phyloP scores from a whole-genome alignment of 2,888 invertebrate genomes.

The Cataglyphis albicans region DNA sequence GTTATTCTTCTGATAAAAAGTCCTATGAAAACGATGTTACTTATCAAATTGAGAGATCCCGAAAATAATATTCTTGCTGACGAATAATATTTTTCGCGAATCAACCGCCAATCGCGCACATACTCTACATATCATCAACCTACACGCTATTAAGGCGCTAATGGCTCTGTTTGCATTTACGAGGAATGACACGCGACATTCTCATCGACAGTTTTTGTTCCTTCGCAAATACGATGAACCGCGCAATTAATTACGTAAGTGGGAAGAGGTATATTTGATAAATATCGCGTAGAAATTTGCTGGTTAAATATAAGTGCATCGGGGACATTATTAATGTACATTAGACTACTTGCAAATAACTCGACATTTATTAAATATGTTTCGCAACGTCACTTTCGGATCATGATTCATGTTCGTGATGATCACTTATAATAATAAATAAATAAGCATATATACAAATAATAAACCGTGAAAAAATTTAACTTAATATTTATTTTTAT shows the following conservation, averaged over 20 bases:
- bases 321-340: neutral
- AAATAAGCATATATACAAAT: neutral
- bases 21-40: no score
- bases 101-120: no score
- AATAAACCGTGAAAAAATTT: neutral
- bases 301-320: neutral
- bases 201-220: neutral
- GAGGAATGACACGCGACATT: neutral
- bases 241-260: neutral
- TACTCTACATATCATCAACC: neutral
- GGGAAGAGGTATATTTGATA: no score
- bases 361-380: neutral
- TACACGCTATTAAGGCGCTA: neutral
- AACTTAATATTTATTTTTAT: neutral
- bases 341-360: neutral
- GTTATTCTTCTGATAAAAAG: neutral
- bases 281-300: neutral
- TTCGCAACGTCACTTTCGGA: neutral
- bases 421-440: neutral
- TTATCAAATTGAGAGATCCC: no score
- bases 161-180: neutral
- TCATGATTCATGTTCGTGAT: neutral
- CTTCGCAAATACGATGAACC: neutral
- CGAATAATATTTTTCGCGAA: neutral
- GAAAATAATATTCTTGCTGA: no score